Evolutionary conservation across 2,888 invertebrate genomes (phyloP), one percentile per base, ranked within the genome.

Genomic region (Ectemnius lituratus): DNA sequence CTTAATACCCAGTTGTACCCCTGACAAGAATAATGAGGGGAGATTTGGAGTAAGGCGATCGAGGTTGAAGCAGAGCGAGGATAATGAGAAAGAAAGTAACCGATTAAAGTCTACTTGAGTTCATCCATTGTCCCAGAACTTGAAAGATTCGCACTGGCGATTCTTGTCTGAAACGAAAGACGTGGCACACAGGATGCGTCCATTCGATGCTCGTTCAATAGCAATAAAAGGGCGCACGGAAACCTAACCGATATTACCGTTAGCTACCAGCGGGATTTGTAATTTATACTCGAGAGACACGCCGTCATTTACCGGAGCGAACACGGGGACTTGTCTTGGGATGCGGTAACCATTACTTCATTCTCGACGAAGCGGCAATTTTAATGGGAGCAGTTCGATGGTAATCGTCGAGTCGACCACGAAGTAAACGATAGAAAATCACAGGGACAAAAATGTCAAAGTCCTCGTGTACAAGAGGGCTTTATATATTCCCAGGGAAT

Each of bases 91-190:
- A 16, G 52, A 52, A 52, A 52, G 45, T 63, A 37, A 28, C 57
- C 71, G 75, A 78, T 81, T 73, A 79, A 76, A 77, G 52, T 52
- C 4, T 52, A 11, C 4, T 16, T 52, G 16, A 52, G 4, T 14
- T 11, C 5, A 2, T 16, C 52, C 52, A 52, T 14, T 52, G 52
- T 52, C 52, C 16, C 6, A 16, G 52, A 52, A 52, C 6, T 14
- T 16, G n/a, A 4, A 13, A 52, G 52, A 14, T 14, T 52, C 52
- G 52, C 16, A 52, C 52, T n/a, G 16, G 37, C 52, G 52, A 52
- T 13, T 52, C 16, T 52, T 1, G 52, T 13, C 5, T 52, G 52
- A 0, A 16, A 52, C 4, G 5, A 37, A 11, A 37, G 37, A 37
- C 37, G 11, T 11, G 6, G 37, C 37, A n/a, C n/a, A n/a, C n/a